Evolutionary conservation across 2,113 vertebrate genomes (phyloP), one percentile per base, ranked within the genome.

Genomic region (Chamaea fasciata): DNA sequence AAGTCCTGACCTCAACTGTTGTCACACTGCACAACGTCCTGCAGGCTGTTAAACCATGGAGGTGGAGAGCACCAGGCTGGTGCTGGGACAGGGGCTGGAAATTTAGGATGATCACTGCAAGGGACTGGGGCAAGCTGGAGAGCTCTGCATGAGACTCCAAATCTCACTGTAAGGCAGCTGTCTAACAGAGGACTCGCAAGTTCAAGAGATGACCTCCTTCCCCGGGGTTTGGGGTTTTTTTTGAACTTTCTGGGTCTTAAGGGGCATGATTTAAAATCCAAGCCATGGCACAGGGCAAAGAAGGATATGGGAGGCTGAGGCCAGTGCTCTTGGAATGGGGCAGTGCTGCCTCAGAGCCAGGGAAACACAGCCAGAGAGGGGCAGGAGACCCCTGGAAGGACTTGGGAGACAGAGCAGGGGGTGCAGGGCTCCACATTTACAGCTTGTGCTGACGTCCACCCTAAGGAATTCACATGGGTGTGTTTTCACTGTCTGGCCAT

Each of bases 1-100:
- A 68, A 92, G 62, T 89, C 91, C 91, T 95, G 81, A 87, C 89
- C 77, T 94, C 1, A 56, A 94, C 90, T 96, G 85, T 94, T 89
- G 94, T 95, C 68, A 90, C 76, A n/a, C 60, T 81, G 90, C 68
- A 90, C 5, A 8, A 94, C 73, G 92, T 88, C 83, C 80, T 78
- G 85, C 31, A n/a, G 79, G 60, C 87, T 92, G 70, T 83, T 79
- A 91, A 91, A 83, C 31, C 73, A 68, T 3, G 5, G 73, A 87
- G 91, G 41, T 87, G 81, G 78, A 90, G 83, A 85, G 53, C 65
- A 53, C n/a, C 3, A 22, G 33, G n/a, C 87, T 60, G 59, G 39
- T 0, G 1, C 37, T 42, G 74, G 23, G 30, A 22, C 74, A 75
- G n/a, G 39, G 65, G 33, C 33, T 82, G 57, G 74, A 64, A 89